A percentile compares a stretch with the other conserved stretches of the same genome.
These are phyloP conservation scores for Chionomys nivalis DNA, from an alignment of 2,113 vertebrate genomes.

Conservation along the genomic window DNA sequence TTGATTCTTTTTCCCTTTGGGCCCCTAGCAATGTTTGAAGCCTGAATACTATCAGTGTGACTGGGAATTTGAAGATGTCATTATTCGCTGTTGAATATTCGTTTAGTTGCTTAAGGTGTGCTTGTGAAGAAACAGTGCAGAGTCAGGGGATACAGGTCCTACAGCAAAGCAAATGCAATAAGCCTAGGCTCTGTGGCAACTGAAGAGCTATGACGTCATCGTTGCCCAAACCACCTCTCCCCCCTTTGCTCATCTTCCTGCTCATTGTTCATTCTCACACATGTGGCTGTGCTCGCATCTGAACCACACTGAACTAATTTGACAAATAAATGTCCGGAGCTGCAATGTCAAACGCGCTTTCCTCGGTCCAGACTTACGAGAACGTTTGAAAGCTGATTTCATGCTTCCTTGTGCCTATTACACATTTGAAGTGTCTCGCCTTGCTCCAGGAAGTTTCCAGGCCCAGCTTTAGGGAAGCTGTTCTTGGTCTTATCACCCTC, in stretches of 20 bases:
- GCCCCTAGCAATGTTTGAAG: not conserved
- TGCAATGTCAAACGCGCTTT: not conserved
- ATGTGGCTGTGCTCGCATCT: not conserved
- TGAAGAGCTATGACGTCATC: not conserved
- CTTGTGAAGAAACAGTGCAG: not conserved
- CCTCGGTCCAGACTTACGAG: not conserved
- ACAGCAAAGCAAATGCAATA: not conserved
- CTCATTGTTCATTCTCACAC: slow-evolving; percentile 21
- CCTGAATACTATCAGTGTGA: not conserved
- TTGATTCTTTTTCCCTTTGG: not conserved
- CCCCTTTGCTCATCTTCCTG: not conserved
- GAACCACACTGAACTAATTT: slow-evolving; percentile 37
- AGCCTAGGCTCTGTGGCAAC: not conserved
- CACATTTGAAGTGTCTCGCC: not conserved
- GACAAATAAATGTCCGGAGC: slow-evolving; percentile 22
- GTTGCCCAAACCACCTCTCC: not conserved
- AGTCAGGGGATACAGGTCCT: not conserved
- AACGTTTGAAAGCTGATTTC: slow-evolving; percentile 29
- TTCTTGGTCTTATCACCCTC: not conserved
- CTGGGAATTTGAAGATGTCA: not conserved
- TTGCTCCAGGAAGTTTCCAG: slow-evolving; percentile 23
- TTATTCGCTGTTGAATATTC: not conserved
- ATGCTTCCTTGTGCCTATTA: not conserved
- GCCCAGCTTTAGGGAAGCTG: slow-evolving; percentile 26
- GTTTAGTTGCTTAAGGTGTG: not conserved